A percentile compares a stretch with the other conserved stretches of the same genome.
These are phyloP conservation scores for Rhagophthalmus giganteus DNA, from an alignment of 2,888 invertebrate species.

Conservation along the genomic window DNA sequence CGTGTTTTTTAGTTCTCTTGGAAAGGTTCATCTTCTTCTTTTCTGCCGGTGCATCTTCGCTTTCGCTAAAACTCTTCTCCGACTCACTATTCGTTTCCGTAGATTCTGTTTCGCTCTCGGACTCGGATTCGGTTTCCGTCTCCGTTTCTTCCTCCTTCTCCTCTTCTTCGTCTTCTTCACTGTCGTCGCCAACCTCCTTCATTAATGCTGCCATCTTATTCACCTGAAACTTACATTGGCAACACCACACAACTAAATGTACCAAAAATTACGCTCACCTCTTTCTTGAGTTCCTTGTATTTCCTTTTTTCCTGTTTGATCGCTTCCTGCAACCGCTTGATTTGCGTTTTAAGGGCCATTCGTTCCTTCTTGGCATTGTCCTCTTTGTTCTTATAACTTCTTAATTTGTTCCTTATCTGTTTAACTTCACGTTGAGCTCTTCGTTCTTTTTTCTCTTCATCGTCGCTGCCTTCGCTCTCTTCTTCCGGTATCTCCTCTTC, in stretches of 20 bases:
- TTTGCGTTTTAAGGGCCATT: slow-evolving; percentile 73
- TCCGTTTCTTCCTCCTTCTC: slow-evolving; percentile 59
- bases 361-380: slow-evolving; percentile 77
- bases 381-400: slow-evolving; percentile 65
- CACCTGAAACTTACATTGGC: no score
- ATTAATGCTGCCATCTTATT: slow-evolving; percentile 89
- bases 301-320: slow-evolving; percentile 81
- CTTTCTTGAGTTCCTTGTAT: slow-evolving; percentile 80
- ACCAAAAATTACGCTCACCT: no score
- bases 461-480: slow-evolving; percentile 68
- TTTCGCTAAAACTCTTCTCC: slow-evolving; percentile 60
- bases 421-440: slow-evolving; percentile 70
- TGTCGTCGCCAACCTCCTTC: slow-evolving; percentile 71
- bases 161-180: slow-evolving; percentile 59
- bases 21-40: slow-evolving; percentile 69
- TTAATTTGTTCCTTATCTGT: slow-evolving; percentile 61
- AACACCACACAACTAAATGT: no score
- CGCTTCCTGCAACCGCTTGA: slow-evolving; percentile 78
- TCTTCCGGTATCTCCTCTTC: slow-evolving; percentile 66
- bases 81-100: slow-evolving; percentile 66
- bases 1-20: slow-evolving; percentile 72
- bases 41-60: slow-evolving; percentile 68
- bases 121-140: slow-evolving; percentile 62
- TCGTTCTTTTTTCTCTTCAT: slow-evolving; percentile 64
- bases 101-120: slow-evolving; percentile 69